Base-by-base conservation (phyloP, 2,888 invertebrate species). In the Drosophila rellima region DNA sequence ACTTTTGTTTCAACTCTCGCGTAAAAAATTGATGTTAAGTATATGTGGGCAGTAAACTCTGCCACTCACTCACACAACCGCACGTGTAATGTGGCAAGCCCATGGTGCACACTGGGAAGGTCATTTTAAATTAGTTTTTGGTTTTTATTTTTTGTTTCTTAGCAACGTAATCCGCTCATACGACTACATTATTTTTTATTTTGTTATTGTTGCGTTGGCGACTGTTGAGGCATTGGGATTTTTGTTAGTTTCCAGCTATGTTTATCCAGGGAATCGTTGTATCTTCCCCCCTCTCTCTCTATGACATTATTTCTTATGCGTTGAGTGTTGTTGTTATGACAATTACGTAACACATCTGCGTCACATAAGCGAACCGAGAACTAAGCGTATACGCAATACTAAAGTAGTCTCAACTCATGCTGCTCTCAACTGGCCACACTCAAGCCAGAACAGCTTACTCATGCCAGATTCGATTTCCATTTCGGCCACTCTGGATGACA, bases 41-140 rank as follows among this genome's bases (percentile, higher is more conserved):
- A 74, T 70, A 61, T 80, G 68, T 59, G 78, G 65, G 50, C 40
- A 35, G 39, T 48, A 26, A 45, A 42, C 44, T 40, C 26, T 29
- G 35, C 13, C 47, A 17, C 11, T 60, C 60, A 42, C 37, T 62
- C 71, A 35, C 65, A 55, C 60, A 51, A 35, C 33, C 62, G 51
- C 52, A 54, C 73, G 48, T 68, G 65, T 52, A 77, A 59, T 78
- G 74, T 37, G 77, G 69, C 65, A 40, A 61, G 82, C 57, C 56
- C 70, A 75, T 81, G 75, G 75, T 75, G 60, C 44, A 51, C 59
- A 65, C 79, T 67, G 67, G 60, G 66, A 83, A 85, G 88, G 82
- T 88, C 66, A 78, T 82, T 83, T 83, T 86, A 88, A 83, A 86
- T 88, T 82, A 88, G 86, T 80, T 83, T 88, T 80, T 64, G 71